Evolutionary conservation across 2,888 invertebrate species (phyloP), one percentile per base, ranked within the genome.

Genomic region (Alviniconcha strummeri): DNA sequence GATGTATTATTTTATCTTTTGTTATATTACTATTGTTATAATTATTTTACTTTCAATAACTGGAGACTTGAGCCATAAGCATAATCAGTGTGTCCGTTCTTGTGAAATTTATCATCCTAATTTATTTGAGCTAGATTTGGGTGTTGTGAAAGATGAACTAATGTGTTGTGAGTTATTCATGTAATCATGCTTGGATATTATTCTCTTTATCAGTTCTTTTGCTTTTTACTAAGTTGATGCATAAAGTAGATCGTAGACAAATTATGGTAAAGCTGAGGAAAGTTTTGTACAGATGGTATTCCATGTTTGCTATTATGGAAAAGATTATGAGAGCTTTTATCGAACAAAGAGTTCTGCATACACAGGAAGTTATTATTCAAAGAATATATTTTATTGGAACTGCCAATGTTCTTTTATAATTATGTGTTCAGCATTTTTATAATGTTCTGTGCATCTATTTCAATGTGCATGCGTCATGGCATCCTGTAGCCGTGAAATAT

Each of bases 81-180:
- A 78, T 78, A 78, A 78, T 78, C 64, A 52, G 15, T 15, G 57
- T 77, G 76, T 55, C 4, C 52, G 57, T 78, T 60, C 78, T 64
- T 78, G 78, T 78, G 60, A 78, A 78, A 78, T 78, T 13, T 60
- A 78, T 64, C 78, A 78, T 78, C 78, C 64, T 78, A 78, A 78
- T 78, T 78, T 78, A 78, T 78, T 78, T 60, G 64, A 4, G 17
- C 69, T 69, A 15, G n/a, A 78, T 60, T 78, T 78, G 36, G 64
- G 78, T 78, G 78, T 78, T 78, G 78, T 78, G 78, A 78, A 75
- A 9, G 19, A 3, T 74, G 6, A 54, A 80, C 57, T 78, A 80
- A 52, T 80, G 15, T 55, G 19, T 84, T 77, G n/a, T 54, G 52
- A 55, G 3, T 36, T n/a, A 9, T 60, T 78, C 69, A 36, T 1